phyloP scores from a whole-genome alignment of 2,797 vertebrate species.

The Lagothrix lagotricha region DNA sequence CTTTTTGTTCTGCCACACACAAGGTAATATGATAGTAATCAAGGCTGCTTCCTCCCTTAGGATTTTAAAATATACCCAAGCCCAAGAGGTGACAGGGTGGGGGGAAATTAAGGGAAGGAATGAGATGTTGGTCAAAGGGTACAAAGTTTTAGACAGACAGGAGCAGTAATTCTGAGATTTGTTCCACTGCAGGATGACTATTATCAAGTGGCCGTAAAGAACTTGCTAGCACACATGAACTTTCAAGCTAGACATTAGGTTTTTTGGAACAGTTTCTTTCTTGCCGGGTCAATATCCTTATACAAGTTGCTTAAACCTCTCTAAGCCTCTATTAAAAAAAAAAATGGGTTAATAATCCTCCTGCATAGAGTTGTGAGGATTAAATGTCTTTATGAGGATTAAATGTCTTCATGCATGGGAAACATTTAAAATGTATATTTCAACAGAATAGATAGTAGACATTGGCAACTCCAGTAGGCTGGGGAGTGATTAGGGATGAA shows the following conservation, averaged over 20 bases:
- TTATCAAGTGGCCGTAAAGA: background rate
- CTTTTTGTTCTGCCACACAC: background rate
- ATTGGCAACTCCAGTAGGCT: background rate
- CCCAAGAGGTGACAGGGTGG: no score
- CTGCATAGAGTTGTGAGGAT: background rate
- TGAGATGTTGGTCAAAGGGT: background rate
- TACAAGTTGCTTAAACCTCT: background rate
- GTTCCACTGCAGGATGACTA: background rate
- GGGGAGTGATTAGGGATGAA: background rate
- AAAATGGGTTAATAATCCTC: background rate
- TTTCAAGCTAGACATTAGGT: background rate
- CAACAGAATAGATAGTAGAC: background rate
- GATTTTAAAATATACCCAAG: constrained; percentile 14
- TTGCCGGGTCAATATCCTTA: constrained; percentile 12
- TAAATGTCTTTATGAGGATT: background rate
- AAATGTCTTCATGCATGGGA: background rate
- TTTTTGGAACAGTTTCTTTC: background rate
- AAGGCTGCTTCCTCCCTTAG: background rate
- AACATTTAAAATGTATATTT: background rate
- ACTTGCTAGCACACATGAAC: fast-evolving
- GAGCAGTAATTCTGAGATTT: background rate
- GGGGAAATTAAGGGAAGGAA: background rate
- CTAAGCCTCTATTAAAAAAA: background rate
- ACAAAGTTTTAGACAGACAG: background rate
- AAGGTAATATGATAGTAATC: background rate